Percentiles rank a stretch among this genome's conserved stretches.
These are phyloP conservation scores for Acronicta psi DNA, from an alignment of 2,888 invertebrate genomes.

Conservation along the genomic window DNA sequence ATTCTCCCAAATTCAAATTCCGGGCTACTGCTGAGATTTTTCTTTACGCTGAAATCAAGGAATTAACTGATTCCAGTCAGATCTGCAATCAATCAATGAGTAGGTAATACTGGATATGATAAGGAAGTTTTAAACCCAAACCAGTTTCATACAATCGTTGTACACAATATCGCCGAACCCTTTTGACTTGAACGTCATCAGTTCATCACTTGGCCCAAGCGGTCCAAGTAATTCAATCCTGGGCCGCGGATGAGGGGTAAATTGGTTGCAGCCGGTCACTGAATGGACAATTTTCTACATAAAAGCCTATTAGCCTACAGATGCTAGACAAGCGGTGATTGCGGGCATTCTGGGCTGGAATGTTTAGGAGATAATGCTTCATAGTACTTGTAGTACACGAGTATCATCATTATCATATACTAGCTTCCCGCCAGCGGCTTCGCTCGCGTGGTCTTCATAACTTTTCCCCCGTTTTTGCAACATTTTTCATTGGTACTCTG, in stretches of 20 bases:
- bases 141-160: neutral
- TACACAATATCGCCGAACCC: slow-evolving; percentile 25
- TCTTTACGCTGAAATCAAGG: no score
- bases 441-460: no score
- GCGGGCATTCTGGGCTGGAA: slow-evolving; percentile 29
- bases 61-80: no score
- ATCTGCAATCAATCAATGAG: neutral
- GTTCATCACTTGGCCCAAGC: slow-evolving; percentile 62
- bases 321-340: slow-evolving; percentile 42
- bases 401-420: no score
- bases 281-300: slow-evolving; percentile 82
- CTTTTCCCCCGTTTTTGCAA: no score
- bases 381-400: neutral
- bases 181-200: slow-evolving; percentile 48
- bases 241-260: slow-evolving; percentile 80
- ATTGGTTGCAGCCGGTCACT: slow-evolving; percentile 86
- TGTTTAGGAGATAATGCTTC: neutral
- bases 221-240: slow-evolving; percentile 83
- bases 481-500: no score
- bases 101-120: neutral
- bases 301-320: slow-evolving; percentile 66
- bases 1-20: no score
- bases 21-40: no score
- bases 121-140: neutral
- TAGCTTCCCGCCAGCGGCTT: no score